Evolutionary conservation across 2,797 vertebrate species (phyloP).

Genomic region (Notamacropus eugenii): DNA sequence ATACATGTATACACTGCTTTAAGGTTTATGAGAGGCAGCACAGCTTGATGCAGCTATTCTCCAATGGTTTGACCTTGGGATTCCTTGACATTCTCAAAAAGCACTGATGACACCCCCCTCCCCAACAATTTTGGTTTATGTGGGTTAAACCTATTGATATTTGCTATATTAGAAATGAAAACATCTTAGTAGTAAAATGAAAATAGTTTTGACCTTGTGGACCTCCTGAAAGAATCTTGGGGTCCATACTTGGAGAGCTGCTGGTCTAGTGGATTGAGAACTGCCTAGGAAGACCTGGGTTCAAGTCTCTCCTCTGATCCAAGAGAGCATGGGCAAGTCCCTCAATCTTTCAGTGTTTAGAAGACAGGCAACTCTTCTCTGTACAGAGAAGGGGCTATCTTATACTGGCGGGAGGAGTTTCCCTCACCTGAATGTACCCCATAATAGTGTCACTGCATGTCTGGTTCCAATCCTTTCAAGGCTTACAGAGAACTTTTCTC

Average conservation of each 20-base stretch:
- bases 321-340: neutral
- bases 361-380: neutral
- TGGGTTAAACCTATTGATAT: neutral
- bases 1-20: neutral
- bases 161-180: neutral
- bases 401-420: neutral
- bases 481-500: neutral
- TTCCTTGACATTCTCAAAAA: neutral
- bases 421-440: neutral
- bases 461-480: neutral
- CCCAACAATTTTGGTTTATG: neutral
- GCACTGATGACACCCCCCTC: neutral
- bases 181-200: neutral
- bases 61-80: neutral
- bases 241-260: too few species aligned
- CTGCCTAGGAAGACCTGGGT: neutral
- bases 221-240: neutral
- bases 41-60: neutral
- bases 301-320: neutral
- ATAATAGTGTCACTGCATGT: neutral
- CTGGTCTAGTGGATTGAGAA: neutral
- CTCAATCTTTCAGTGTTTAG: neutral
- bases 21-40: neutral
- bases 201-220: neutral
- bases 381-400: too few species aligned